Base-by-base conservation (phyloP, 2,113 vertebrate genomes). In the Emydura subglobosa region DNA sequence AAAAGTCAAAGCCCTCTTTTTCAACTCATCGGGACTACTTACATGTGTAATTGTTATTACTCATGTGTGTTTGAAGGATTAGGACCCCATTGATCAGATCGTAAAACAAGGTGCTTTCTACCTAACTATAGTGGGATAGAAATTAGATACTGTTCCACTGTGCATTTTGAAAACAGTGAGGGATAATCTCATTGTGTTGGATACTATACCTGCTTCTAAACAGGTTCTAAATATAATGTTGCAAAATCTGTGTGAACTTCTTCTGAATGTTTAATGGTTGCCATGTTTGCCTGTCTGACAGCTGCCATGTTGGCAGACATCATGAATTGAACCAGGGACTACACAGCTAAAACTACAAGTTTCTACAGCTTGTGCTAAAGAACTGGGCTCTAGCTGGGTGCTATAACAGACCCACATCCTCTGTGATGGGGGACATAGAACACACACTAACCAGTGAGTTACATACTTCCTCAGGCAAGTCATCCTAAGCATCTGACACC, bases 321-420 rank as follows among this genome's bases (percentile, higher is more conserved):
- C 65, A 39, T 39, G 65, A 72, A 39, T 19, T 39, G 65, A 72
- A 72, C 65, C 65, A 72, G 65, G 9, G 17, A 10, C 5, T 10
- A 21, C 19, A 72, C n/a, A 72, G 65, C 34, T 39, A 72, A 72
- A 72, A 39, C n/a, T 39, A 39, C 31, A 65, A 5, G 34, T 72
- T 34, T 72, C 50, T 86, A 86, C 49, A 91, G 0, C 21, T 80
- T 89, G 61, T 94, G 8, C 47, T 47, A n/a, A 79, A 1, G 65
- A 72, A 8, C n/a, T 72, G n/a, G 19, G 0, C 29, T 86, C 39
- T 17, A 0, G 0, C 21, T 86, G 84, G 34, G 31, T 34, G 3
- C 68, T 90, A 11, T 34, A 79, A 78, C 59, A 86, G 59, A 85
- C 34, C n/a, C 31, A 11, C 13, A 17, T 6, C 65, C 65, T 68